Evolutionary conservation across 1,140 invertebrate genomes (phyloP).

Genomic region (Heliconius melpomene): DNA sequence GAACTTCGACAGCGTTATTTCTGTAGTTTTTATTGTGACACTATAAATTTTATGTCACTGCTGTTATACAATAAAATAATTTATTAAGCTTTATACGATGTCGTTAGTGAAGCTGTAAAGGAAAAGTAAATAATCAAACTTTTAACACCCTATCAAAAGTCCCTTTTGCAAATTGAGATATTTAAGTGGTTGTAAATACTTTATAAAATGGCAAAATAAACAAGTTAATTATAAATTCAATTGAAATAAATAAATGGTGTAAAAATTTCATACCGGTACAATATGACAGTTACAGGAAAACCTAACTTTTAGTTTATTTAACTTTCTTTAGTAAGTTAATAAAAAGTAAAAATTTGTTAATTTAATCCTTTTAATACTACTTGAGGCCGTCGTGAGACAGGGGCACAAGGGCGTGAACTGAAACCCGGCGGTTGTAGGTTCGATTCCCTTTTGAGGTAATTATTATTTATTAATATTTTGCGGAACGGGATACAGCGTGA

Average conservation of each 20-base stretch:
- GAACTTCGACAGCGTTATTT: background rate
- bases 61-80: background rate
- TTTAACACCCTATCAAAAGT: conserved; percentile 2
- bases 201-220: background rate
- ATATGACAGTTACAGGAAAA: background rate
- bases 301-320: background rate
- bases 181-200: background rate
- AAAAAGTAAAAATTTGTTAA: too few relatives aligned
- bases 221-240: background rate
- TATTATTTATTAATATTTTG: too few relatives aligned
- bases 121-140: background rate
- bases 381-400: too few relatives aligned
- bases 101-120: background rate
- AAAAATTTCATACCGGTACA: background rate
- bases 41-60: conserved; percentile 3
- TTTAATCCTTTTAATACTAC: too few relatives aligned
- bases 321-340: background rate
- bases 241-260: background rate
- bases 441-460: too few relatives aligned
- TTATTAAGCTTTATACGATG: conserved; percentile 3
- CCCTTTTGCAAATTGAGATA: background rate
- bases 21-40: background rate
- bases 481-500: too few relatives aligned
- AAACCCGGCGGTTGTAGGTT: too few relatives aligned
- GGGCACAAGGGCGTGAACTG: too few relatives aligned